Base-by-base conservation (phyloP, 1,140 invertebrate species). In the Teleogryllus occipitalis region DNA sequence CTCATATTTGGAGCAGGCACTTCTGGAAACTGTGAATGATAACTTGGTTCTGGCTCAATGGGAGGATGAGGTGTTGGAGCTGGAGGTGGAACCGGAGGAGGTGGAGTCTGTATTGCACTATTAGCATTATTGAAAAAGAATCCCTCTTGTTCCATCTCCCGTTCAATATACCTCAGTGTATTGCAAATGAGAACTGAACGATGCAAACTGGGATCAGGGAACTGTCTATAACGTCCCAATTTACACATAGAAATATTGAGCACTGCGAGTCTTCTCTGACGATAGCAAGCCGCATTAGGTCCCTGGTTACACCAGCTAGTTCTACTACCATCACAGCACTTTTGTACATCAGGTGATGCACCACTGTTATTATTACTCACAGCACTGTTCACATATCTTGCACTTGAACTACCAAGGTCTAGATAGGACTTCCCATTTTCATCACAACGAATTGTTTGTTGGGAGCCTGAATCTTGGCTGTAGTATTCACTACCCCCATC, bases 121-220 rank as follows among this genome's bases (percentile, higher is more conserved):
- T 79, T 80, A 79, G 49, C 39, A 73, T 49, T 78, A 77, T 74
- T 80, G 76, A 47, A 81, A 79, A 72, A 78, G 82, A 87, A 89
- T 81, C 87, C 89, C 86, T 97, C 95, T 73, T 91, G 89, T 85
- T 96, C 94, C 89, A 98, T 94, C 86, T 98, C 96, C 47, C 93
- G 89, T 87, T 98, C 96, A 82, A 98, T 93, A 83, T 93, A 90
- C 84, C 96, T 92, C 77, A 98, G 86, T 10, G 96, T 97, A 85
- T 98, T 98, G 87, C 96, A 97, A 82, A 98, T 97, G 73, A 98
- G 91, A 82, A 98, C 97, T 8, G 96, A 97, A 73, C 95, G 91
- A 79, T 95, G 91, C n/a, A 98, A 88, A 80, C 93, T 95, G 18
- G 96, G 95, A 85, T 98, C 96, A 6, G 94, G 92, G 81, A 93